phyloP scores from a whole-genome alignment of 2,797 vertebrate genomes.

The Bradypodion ventrale region DNA sequence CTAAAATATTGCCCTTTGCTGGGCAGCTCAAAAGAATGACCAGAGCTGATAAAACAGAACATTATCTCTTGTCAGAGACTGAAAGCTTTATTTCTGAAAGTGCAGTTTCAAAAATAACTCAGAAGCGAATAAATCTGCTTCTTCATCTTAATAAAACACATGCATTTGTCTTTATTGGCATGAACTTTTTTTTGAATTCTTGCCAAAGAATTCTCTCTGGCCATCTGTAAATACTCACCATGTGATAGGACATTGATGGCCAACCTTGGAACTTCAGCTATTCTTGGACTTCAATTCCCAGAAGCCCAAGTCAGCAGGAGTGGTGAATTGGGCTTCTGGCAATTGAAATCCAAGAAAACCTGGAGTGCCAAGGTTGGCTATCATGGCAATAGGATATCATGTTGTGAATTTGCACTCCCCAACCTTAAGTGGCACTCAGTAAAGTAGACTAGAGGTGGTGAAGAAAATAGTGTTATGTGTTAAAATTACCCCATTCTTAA shows the following conservation, averaged over 20 bases:
- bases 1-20: conserved; percentile 63
- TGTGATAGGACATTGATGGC: background rate
- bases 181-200: background rate
- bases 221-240: background rate
- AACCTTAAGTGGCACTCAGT: too few relatives aligned
- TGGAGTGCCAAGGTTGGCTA: too few relatives aligned
- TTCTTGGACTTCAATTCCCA: too few relatives aligned
- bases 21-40: conserved; percentile 66
- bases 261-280: too few relatives aligned
- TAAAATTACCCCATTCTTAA: background rate
- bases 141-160: conserved; percentile 19
- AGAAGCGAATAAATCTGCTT: conserved; percentile 26
- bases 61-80: conserved; percentile 52
- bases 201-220: background rate
- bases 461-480: background rate
- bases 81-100: conserved; percentile 57
- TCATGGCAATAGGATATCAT: too few relatives aligned
- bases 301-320: too few relatives aligned
- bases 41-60: conserved; percentile 66
- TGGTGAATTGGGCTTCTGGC: too few relatives aligned
- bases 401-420: background rate
- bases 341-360: too few relatives aligned
- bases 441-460: background rate
- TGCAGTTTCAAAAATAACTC: conserved; percentile 29
- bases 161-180: background rate